Evolutionary conservation across 2,888 invertebrate species (phyloP).

Genomic region (Drepana falcataria): DNA sequence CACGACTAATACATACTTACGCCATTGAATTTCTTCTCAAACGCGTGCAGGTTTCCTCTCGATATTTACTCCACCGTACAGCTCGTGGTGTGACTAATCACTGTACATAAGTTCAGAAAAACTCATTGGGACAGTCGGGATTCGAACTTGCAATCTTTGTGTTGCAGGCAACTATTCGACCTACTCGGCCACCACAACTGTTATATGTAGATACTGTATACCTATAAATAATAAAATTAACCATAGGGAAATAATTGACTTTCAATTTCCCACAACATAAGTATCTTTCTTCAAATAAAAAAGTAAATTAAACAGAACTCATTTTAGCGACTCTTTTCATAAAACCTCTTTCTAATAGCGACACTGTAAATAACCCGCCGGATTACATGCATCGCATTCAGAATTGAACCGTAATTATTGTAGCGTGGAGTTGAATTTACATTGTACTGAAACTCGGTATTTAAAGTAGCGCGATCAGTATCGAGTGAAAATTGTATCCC

Average conservation of each 20-base stretch:
- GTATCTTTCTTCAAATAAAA: conserved; percentile 25
- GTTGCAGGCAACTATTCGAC: no score
- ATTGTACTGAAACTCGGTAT: conserved; percentile 14
- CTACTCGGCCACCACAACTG: no score
- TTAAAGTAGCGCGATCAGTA: conserved; percentile 53
- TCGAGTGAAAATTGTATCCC: conserved; percentile 66
- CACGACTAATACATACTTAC: no score
- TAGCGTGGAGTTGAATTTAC: conserved; percentile 10
- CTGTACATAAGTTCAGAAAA: no score
- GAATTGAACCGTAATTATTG: conserved; percentile 15
- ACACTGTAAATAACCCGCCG: conserved; percentile 56
- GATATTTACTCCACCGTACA: no score
- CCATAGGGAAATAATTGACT: not conserved
- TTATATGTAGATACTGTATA: no score
- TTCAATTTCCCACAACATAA: not conserved
- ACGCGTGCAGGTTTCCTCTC: no score
- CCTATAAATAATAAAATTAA: no score
- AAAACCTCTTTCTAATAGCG: conserved; percentile 43
- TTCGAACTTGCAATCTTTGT: no score
- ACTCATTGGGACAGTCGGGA: no score
- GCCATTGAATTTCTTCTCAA: no score
- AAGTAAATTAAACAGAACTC: conserved; percentile 61
- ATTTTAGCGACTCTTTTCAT: conserved; percentile 59
- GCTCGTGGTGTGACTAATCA: no score
- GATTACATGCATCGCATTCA: conserved; percentile 15